phyloP scores from a whole-genome alignment of 1,140 invertebrate species.

The Hesperophylax magnus region DNA sequence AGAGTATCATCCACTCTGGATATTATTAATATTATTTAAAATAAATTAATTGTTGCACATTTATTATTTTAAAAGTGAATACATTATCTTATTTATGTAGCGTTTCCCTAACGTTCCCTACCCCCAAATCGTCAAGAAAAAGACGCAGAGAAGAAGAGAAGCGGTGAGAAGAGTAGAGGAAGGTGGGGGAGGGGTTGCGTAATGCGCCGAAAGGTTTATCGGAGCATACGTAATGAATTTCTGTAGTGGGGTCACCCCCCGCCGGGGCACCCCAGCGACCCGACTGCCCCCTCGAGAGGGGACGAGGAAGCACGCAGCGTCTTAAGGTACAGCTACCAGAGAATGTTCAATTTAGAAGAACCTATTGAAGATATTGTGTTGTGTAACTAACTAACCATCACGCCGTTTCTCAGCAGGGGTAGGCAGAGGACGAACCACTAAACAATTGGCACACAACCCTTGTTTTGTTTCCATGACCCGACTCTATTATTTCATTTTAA shows the following conservation, averaged over 20 bases:
- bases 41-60: too few relatives aligned
- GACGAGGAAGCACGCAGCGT: background rate
- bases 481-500: too few relatives aligned
- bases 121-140: background rate
- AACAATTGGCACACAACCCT: too few relatives aligned
- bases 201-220: constrained; percentile 56
- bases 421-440: too few relatives aligned
- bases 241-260: constrained; percentile 40
- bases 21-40: too few relatives aligned
- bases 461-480: too few relatives aligned
- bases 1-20: too few relatives aligned
- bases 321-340: background rate
- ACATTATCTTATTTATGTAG: too few relatives aligned
- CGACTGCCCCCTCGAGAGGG: background rate
- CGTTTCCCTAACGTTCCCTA: background rate
- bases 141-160: background rate
- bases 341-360: background rate
- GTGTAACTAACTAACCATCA: too few relatives aligned
- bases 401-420: too few relatives aligned
- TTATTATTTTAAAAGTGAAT: too few relatives aligned
- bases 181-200: constrained; percentile 22
- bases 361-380: too few relatives aligned
- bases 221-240: constrained; percentile 58
- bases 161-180: background rate
- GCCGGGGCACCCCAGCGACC: background rate